Percentiles rank a stretch among this genome's conserved stretches.
Conservation (phyloP, 1,140 invertebrate species). For the Dendroctonus valens region DNA sequence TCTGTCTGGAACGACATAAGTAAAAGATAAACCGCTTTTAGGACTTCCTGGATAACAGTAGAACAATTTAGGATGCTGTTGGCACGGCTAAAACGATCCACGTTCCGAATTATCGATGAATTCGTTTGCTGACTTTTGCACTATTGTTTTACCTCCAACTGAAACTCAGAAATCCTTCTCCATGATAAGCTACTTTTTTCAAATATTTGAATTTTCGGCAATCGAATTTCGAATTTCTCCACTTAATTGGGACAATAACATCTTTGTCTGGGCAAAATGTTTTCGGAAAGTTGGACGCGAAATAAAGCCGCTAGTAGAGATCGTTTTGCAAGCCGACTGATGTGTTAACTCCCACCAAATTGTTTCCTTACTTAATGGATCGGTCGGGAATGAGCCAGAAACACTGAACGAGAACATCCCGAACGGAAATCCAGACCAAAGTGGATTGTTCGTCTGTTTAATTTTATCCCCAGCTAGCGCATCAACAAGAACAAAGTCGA, state of each 20-base stretch:
- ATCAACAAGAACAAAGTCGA: not conserved
- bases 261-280: not conserved
- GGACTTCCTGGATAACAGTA: constrained; percentile 28
- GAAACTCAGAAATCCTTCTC: no score
- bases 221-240: no score
- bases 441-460: constrained; percentile 16
- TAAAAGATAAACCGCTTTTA: constrained; percentile 31
- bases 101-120: constrained; percentile 11
- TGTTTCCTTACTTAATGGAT: constrained; percentile 46
- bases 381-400: constrained; percentile 32
- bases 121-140: no score
- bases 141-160: no score
- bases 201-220: no score
- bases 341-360: constrained; percentile 45
- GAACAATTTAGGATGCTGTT: constrained; percentile 31
- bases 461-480: constrained; percentile 9
- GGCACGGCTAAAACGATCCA: constrained; percentile 22
- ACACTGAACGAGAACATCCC: constrained; percentile 7
- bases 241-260: no score
- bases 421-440: constrained; percentile 25
- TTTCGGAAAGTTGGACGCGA: constrained; percentile 9
- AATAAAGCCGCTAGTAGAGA: constrained; percentile 20
- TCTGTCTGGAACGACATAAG: constrained; percentile 22
- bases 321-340: constrained; percentile 37
- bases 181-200: no score